Evolutionary conservation across 2,113 vertebrate genomes (phyloP), one percentile per base, ranked within the genome.

Genomic region (Chloropsis hardwickii): DNA sequence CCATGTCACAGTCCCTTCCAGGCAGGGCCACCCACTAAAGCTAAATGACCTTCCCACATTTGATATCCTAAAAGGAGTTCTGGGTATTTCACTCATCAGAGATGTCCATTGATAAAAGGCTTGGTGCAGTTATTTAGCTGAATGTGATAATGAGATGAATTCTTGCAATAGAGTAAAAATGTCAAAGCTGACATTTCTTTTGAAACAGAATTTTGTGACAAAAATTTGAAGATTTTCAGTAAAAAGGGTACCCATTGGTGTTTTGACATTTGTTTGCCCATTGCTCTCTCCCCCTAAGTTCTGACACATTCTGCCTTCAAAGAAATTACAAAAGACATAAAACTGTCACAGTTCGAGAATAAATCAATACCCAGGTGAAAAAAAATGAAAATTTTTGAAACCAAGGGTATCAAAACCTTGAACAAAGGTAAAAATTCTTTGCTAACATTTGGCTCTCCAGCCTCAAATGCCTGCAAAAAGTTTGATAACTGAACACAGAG

Each of bases 401-500:
- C 79, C 42, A 74, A 71, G 17, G 64, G 8, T 54, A 78, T 39
- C 8, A 77, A 69, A 82, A 58, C 31, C 56, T 10, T 40, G 35
- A 88, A 58, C 1, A 10, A 89, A 79, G 18, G 57, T 51, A 57
- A 79, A 84, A 87, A 25, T 31, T 76, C n/a, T 64, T 40, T 37
- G 25, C 71, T 64, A 62, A 51, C 6, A 1, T 83, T 67, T 60
- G 25, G 5, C 33, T 78, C 28, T 92, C 12, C 60, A 71, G n/a
- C 48, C 57, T 53, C 65, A 22, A 56, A 74, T 64, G 45, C 28
- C 65, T 65, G 57, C 21, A 61, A 74, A 14, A 53, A n/a, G 10
- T 64, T 78, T 77, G 65, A 79, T 92, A 94, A 81, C 71, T 95
- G 88, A 73, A 94, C 69, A 92, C 11, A 78, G 90, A 71, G 72